A percentile compares a stretch with the other conserved stretches of the same genome.
Evolutionary conservation across 2,797 vertebrate species (phyloP).

Genomic region (Semaprochilodus insignis): DNA sequence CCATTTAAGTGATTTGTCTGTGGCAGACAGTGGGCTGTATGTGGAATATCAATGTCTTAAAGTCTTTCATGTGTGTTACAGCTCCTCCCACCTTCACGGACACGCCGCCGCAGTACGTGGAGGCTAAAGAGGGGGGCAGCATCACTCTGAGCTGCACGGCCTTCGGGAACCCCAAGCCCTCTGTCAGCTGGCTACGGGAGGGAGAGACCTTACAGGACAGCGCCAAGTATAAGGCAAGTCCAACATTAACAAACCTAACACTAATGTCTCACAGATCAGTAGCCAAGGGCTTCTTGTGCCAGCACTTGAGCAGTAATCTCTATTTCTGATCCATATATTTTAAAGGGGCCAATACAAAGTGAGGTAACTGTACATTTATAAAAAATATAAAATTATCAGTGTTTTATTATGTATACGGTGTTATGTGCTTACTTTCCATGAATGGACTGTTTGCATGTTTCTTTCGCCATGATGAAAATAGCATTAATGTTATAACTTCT

Average conservation of each 20-base stretch:
- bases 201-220: slow-evolving; percentile 75
- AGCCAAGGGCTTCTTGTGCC: not conserved
- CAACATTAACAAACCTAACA: not conserved
- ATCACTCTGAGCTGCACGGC: slow-evolving; percentile 93
- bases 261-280: too few relatives aligned
- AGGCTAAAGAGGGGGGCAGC: slow-evolving; percentile 95
- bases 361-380: not conserved
- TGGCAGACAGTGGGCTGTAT: not conserved
- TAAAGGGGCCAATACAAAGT: not conserved
- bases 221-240: slow-evolving; percentile 56
- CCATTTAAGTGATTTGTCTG: not conserved
- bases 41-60: slow-evolving; percentile 4
- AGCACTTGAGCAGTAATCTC: not conserved
- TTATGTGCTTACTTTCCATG: too few relatives aligned
- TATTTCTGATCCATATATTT: too few relatives aligned
- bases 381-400: not conserved
- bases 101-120: slow-evolving; percentile 95
- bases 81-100: slow-evolving; percentile 96
- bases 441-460: not conserved
- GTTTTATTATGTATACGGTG: not conserved
- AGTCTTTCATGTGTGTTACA: slow-evolving; percentile 64
- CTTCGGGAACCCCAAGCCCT: slow-evolving; percentile 97
- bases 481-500: not conserved
- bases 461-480: not conserved
- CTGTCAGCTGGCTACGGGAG: slow-evolving; percentile 95